These are phyloP conservation scores for Coracopsis vasa DNA, from an alignment of 2,113 vertebrate genomes.

Conservation along the genomic window DNA sequence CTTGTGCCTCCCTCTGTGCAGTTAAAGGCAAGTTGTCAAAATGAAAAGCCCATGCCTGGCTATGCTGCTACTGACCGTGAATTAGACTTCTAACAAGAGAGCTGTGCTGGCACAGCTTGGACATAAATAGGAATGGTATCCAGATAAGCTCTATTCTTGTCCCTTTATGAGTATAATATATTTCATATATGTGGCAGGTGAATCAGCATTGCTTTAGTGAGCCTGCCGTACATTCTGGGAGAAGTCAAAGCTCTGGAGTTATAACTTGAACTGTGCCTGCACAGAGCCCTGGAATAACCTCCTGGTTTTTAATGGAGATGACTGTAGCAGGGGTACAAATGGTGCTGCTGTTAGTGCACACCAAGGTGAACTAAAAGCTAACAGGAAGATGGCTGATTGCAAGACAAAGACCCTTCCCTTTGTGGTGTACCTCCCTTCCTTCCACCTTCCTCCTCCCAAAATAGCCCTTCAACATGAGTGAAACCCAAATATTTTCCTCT, in stretches of 20 bases:
- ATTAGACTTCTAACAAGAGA: not conserved
- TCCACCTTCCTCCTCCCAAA: conserved; percentile 48
- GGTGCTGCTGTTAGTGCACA: not conserved
- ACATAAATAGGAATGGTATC: not conserved
- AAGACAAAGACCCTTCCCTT: conserved; percentile 54
- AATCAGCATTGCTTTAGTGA: not conserved
- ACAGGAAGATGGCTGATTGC: conserved; percentile 60
- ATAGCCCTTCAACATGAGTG: not conserved
- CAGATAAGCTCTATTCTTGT: not conserved
- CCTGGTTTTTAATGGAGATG: not conserved
- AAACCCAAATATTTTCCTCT: not conserved
- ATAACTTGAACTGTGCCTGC: not conserved
- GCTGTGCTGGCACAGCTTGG: not conserved
- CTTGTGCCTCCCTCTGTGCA: not conserved
- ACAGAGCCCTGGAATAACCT: not conserved
- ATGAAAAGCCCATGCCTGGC: not conserved
- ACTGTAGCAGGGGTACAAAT: not conserved
- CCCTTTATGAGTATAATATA: not conserved
- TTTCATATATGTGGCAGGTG: not conserved
- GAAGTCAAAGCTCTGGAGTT: not conserved
- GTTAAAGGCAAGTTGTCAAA: not conserved
- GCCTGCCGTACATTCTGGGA: not conserved
- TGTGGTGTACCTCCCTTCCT: conserved; percentile 50
- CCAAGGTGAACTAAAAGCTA: not conserved
- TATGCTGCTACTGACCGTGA: not conserved